These are phyloP conservation scores for Diplosoma virens DNA, from an alignment of 23 tunicate species.

Conservation along the genomic window DNA sequence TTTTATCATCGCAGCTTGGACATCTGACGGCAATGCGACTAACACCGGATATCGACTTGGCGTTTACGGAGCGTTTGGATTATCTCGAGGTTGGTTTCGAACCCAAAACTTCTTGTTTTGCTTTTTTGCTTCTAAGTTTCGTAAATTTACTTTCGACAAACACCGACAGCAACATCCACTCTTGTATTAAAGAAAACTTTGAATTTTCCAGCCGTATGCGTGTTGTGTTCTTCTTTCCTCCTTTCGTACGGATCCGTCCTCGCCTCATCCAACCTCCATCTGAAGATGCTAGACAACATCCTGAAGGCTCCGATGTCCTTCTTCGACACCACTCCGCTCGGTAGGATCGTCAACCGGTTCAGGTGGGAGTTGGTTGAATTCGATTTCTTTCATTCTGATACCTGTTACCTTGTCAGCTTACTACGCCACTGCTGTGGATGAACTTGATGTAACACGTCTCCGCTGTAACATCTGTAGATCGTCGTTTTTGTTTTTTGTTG, in stretches of 20 bases:
- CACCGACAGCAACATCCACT: no score
- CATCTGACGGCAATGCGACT: neutral
- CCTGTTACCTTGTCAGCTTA: no score
- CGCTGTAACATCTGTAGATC: no score
- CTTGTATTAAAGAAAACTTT: neutral
- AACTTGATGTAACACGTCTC: no score
- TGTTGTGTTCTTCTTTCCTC: conserved; percentile 52
- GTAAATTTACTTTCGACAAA: neutral
- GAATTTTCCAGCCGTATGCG: conserved; percentile 65
- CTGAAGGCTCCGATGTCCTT: conserved; percentile 85
- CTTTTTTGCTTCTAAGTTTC: neutral
- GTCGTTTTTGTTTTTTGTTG: no score
- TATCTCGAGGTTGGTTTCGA: conserved; percentile 12
- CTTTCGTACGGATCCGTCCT: conserved; percentile 67
- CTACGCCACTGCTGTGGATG: no score
- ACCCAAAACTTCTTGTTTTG: neutral
- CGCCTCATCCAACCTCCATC: conserved; percentile 57
- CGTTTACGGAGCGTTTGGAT: conserved; percentile 8
- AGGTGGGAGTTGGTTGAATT: conserved; percentile 57
- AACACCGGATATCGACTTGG: conserved; percentile 1
- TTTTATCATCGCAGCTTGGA: neutral
- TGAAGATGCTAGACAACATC: conserved; percentile 54
- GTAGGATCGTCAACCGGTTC: conserved; percentile 88
- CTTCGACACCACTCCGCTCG: conserved; percentile 96
- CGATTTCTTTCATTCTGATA: no score